phyloP scores from a whole-genome alignment of 2,797 vertebrate genomes.

The Alcedo atthis region DNA sequence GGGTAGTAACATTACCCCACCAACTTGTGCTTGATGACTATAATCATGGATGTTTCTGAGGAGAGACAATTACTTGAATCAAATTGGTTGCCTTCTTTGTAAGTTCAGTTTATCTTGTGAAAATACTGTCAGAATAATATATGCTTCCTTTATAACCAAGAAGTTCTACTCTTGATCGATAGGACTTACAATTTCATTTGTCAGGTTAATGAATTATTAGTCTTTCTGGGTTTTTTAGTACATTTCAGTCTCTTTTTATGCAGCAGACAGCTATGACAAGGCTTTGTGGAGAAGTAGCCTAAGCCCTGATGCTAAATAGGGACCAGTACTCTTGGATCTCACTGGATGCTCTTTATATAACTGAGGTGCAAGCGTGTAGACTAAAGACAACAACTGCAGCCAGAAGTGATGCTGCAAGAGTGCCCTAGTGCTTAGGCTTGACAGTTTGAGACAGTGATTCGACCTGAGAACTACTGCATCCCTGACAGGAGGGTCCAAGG shows the following conservation, averaged over 20 bases:
- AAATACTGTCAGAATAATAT: conserved; percentile 74
- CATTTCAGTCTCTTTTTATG: conserved; percentile 51
- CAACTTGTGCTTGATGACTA: conserved; percentile 40
- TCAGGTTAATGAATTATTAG: conserved; percentile 72
- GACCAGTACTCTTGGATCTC: background rate
- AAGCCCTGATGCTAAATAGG: background rate
- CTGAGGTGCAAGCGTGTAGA: background rate
- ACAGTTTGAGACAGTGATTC: background rate
- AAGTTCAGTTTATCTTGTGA: conserved; percentile 66
- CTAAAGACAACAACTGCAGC: background rate
- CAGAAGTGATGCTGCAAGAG: background rate
- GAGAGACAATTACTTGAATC: conserved; percentile 66
- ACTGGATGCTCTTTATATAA: background rate
- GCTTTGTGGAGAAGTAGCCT: conserved; percentile 51
- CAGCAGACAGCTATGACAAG: conserved; percentile 56
- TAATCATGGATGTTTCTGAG: conserved; percentile 39
- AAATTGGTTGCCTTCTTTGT: conserved; percentile 60
- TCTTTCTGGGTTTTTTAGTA: conserved; percentile 54
- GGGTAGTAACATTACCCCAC: background rate
- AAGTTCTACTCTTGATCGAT: conserved; percentile 67
- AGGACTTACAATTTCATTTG: conserved; percentile 66
- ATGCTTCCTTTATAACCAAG: conserved; percentile 63
- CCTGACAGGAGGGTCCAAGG: background rate
- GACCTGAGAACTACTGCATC: background rate
- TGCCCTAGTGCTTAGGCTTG: background rate